Evolutionary conservation across 2,113 vertebrate species (phyloP).

Genomic region (Perognathus longimembris): DNA sequence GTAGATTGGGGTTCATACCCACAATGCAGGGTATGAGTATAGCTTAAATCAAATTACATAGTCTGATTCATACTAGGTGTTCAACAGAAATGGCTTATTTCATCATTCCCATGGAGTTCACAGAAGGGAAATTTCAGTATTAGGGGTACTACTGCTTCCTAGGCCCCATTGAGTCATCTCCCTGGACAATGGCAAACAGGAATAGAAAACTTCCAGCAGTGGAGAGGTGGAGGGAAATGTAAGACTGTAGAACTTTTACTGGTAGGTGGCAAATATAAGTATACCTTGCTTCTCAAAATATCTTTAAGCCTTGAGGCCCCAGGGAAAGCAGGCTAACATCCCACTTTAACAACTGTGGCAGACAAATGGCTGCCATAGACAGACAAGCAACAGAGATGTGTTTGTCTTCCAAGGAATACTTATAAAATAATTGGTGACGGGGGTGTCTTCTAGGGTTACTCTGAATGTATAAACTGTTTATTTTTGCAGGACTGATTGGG

Average conservation of each 20-base stretch:
- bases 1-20: neutral
- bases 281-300: neutral
- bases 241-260: neutral
- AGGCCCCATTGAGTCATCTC: neutral
- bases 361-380: neutral
- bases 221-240: neutral
- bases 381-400: neutral
- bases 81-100: neutral
- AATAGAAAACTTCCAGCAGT: neutral
- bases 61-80: neutral
- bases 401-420: constrained; percentile 66
- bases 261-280: neutral
- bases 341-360: neutral
- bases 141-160: too few species aligned
- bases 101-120: neutral
- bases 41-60: neutral
- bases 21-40: neutral
- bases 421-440: constrained; percentile 72
- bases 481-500: constrained; percentile 67
- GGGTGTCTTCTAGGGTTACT: constrained; percentile 63
- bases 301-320: neutral
- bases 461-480: constrained; percentile 78
- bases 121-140: neutral
- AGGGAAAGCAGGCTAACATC: neutral
- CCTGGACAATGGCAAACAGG: too few species aligned